phyloP scores from a whole-genome alignment of 2,888 invertebrate genomes.

The Epinotia brunnichana region DNA sequence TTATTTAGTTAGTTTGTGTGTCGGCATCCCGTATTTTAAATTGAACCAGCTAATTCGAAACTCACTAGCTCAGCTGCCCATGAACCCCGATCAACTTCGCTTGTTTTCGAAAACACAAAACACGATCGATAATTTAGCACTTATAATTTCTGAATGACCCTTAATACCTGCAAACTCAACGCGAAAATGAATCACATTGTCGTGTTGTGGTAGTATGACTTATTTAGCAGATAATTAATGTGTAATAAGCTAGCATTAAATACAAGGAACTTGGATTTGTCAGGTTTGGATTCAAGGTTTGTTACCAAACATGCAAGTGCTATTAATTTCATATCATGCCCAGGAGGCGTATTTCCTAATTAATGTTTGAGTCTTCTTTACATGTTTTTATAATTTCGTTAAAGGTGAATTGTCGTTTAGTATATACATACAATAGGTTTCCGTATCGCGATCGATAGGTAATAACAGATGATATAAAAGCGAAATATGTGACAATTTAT shows the following conservation, averaged over 20 bases:
- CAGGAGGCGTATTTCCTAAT: conserved; percentile 24
- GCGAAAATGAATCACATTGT: conserved; percentile 37
- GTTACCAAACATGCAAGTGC: conserved; percentile 29
- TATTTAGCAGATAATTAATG: conserved; percentile 37
- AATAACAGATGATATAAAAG: neutral
- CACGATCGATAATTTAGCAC: neutral
- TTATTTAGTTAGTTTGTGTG: too few relatives aligned
- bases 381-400: conserved; percentile 23
- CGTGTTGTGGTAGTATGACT: conserved; percentile 32
- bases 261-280: conserved; percentile 42
- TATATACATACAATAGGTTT: neutral
- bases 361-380: conserved; percentile 20
- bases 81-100: neutral
- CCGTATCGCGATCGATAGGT: neutral
- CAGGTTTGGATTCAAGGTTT: conserved; percentile 35
- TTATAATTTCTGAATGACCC: neutral
- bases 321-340: conserved; percentile 34
- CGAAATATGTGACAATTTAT: neutral
- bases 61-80: too few relatives aligned
- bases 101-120: neutral
- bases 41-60: too few relatives aligned
- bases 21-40: too few relatives aligned
- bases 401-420: neutral
- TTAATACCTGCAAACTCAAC: neutral
- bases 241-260: conserved; percentile 39